A percentile compares a stretch with the other conserved stretches of the same genome.
phyloP scores from a whole-genome alignment of 2,888 invertebrate genomes.

The Ashinkailepas kermadecensis region DNA sequence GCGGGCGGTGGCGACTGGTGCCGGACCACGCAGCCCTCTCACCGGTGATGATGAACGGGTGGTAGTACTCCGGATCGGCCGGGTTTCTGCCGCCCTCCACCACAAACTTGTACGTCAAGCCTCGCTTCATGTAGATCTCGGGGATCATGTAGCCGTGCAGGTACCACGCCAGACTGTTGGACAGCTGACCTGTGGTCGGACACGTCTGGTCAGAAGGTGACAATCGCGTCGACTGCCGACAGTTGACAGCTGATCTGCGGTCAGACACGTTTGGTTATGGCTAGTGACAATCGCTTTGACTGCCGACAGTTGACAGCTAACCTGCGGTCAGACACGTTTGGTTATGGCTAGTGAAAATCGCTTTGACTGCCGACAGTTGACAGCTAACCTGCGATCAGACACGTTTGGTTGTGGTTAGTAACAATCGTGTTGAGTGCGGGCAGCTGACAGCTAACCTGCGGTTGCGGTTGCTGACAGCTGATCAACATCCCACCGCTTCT shows the following conservation, averaged over 20 bases:
- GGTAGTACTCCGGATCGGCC: conserved; percentile 73
- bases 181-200: conserved; percentile 23
- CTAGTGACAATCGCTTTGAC: too few species aligned
- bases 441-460: neutral
- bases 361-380: too few species aligned
- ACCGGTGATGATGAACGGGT: conserved; percentile 74
- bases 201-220: too few species aligned
- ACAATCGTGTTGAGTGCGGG: too few species aligned
- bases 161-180: conserved; percentile 74
- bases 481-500: too few species aligned
- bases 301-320: neutral
- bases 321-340: neutral
- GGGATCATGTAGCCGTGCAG: conserved; percentile 83
- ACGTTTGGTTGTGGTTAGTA: too few species aligned
- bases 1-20: too few species aligned
- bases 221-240: too few species aligned
- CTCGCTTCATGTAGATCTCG: conserved; percentile 76
- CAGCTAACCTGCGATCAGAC: too few species aligned
- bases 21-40: neutral
- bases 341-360: neutral
- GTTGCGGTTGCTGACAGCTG: neutral
- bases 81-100: conserved; percentile 80
- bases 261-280: too few species aligned
- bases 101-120: conserved; percentile 72
- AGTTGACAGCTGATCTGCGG: too few species aligned